These are phyloP conservation scores for Tanypteryx hageni DNA, from an alignment of 2,888 invertebrate species.

Conservation along the genomic window DNA sequence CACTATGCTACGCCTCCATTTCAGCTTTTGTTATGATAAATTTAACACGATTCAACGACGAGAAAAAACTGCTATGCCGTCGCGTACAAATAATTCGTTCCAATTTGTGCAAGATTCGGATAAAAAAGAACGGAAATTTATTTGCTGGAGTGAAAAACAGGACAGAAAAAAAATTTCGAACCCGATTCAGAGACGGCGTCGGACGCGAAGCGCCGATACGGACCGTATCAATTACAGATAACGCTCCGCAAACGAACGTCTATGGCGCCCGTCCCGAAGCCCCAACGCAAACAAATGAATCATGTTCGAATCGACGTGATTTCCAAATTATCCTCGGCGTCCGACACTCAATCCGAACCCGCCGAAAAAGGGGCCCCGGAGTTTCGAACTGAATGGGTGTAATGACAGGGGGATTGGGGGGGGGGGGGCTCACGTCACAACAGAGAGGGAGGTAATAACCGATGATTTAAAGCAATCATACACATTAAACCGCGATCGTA, in stretches of 20 bases:
- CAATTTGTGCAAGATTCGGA: too few species aligned
- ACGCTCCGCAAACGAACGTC: not conserved
- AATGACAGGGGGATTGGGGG: not conserved
- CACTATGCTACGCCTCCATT: too few species aligned
- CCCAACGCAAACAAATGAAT: not conserved
- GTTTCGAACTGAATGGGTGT: constrained; percentile 6
- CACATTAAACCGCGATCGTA: constrained; percentile 34
- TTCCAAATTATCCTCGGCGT: not conserved
- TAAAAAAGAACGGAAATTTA: too few species aligned
- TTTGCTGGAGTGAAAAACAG: too few species aligned
- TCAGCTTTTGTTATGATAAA: too few species aligned
- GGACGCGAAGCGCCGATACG: not conserved
- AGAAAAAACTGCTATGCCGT: too few species aligned
- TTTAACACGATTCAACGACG: too few species aligned
- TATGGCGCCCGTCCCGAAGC: not conserved
- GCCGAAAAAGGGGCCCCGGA: not conserved
- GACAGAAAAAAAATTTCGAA: too few species aligned
- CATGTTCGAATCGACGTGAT: not conserved
- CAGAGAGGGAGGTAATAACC: constrained; percentile 33
- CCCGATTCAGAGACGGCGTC: not conserved
- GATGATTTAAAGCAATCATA: constrained; percentile 57
- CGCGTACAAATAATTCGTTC: too few species aligned
- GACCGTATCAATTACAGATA: constrained; percentile 6
- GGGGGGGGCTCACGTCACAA: not conserved
- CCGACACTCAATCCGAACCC: not conserved